phyloP scores from a whole-genome alignment of 2,888 invertebrate genomes.

The Rhagophthalmus giganteus region DNA sequence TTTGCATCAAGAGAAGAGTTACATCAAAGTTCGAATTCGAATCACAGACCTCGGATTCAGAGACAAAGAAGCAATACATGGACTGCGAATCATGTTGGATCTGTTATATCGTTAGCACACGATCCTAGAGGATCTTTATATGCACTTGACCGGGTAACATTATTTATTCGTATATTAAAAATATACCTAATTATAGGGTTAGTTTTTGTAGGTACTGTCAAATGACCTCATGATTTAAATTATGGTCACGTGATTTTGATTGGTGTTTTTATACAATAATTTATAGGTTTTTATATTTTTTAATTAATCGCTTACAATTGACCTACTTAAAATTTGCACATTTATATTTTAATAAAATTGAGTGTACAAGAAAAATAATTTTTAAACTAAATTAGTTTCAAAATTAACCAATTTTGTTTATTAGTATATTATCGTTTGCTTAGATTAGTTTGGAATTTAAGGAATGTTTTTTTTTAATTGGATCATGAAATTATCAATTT shows the following conservation, averaged over 20 bases:
- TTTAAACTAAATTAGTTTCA: too few species aligned
- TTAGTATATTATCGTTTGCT: too few species aligned
- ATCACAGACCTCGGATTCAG: conserved; percentile 15
- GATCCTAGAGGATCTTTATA: conserved; percentile 27
- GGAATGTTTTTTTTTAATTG: too few species aligned
- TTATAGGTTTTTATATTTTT: too few species aligned
- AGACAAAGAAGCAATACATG: conserved; percentile 35
- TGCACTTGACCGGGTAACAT: conserved; percentile 25
- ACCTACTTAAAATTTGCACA: too few species aligned
- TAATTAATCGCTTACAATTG: too few species aligned
- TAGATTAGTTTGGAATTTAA: too few species aligned
- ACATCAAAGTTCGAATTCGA: background rate
- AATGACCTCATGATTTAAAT: background rate
- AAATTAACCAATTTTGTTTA: too few species aligned
- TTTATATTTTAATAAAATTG: too few species aligned
- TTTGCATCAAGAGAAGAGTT: conserved; percentile 17
- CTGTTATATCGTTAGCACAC: conserved; percentile 23
- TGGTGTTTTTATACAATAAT: too few species aligned
- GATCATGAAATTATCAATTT: too few species aligned
- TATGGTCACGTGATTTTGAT: background rate
- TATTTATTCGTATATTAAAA: background rate
- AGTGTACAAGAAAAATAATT: too few species aligned
- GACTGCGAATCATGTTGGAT: conserved; percentile 20
- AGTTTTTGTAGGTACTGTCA: background rate
- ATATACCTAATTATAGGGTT: background rate